These are phyloP conservation scores for Caenorhabditis becei DNA, from an alignment of 2,888 invertebrate species.

Conservation along the genomic window DNA sequence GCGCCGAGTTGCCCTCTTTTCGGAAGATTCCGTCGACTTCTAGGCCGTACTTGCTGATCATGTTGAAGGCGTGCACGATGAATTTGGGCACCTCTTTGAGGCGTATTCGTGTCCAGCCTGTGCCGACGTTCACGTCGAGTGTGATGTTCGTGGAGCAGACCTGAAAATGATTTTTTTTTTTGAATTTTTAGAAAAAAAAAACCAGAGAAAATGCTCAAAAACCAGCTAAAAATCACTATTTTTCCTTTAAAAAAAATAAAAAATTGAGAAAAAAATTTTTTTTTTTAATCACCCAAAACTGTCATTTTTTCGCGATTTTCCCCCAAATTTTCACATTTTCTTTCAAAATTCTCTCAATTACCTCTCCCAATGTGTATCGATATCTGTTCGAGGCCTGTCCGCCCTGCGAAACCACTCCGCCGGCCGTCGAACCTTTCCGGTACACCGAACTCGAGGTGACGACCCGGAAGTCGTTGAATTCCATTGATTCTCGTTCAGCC, in stretches of 20 bases:
- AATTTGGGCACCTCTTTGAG: slow-evolving; percentile 66
- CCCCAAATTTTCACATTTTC: no score
- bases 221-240: no score
- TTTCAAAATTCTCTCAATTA: no score
- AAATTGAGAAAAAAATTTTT: no score
- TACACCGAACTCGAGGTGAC: slow-evolving; percentile 45
- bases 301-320: no score
- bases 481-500: slow-evolving; percentile 43
- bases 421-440: slow-evolving; percentile 41
- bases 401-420: slow-evolving; percentile 12
- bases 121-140: slow-evolving; percentile 56
- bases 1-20: slow-evolving; percentile 69
- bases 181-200: no score
- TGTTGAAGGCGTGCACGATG: slow-evolving; percentile 73
- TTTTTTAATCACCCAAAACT: no score
- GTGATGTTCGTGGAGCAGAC: slow-evolving; percentile 45
- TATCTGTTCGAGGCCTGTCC: slow-evolving; percentile 27
- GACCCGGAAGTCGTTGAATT: slow-evolving; percentile 56
- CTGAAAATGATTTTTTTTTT: no score
- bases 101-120: slow-evolving; percentile 54
- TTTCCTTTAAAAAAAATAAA: no score
- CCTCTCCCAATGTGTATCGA: slow-evolving; percentile 45
- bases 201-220: no score
- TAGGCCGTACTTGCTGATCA: slow-evolving; percentile 63
- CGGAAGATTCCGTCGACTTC: slow-evolving; percentile 74